phyloP scores from a whole-genome alignment of 2,113 vertebrate species.

The Gadus macrocephalus region DNA sequence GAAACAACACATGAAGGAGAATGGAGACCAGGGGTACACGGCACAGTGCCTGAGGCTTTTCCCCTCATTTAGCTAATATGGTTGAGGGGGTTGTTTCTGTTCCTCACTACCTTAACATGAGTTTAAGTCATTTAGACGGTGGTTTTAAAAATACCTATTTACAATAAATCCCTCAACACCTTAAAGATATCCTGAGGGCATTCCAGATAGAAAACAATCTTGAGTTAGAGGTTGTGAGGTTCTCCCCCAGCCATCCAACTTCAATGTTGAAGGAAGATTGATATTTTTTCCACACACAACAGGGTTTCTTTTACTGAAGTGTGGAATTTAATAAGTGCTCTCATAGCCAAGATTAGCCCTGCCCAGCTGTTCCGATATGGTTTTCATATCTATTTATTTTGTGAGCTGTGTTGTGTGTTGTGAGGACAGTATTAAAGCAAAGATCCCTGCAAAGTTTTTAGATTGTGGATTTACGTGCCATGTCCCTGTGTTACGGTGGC shows the following conservation, averaged over 20 bases:
- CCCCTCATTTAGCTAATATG: no score
- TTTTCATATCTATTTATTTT: slow-evolving; percentile 27
- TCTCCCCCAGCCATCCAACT: background rate
- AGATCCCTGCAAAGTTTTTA: slow-evolving; percentile 2
- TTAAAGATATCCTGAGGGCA: background rate
- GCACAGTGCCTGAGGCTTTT: no score
- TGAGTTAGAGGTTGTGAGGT: no score
- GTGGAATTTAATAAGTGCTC: background rate
- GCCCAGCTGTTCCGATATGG: slow-evolving; percentile 5
- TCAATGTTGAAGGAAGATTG: background rate
- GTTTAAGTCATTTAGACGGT: no score
- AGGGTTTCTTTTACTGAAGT: background rate
- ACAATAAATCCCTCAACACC: background rate
- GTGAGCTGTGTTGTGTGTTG: slow-evolving; percentile 32
- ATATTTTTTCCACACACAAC: background rate
- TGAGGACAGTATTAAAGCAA: slow-evolving; percentile 26
- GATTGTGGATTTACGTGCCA: no score
- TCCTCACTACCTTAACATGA: no score
- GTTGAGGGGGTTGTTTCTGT: no score
- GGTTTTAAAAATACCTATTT: no score
- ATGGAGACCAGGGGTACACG: no score
- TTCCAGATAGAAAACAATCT: background rate
- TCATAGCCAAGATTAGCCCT: background rate
- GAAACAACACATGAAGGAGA: no score
- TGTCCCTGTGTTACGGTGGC: no score